Evolutionary conservation across 2,888 invertebrate genomes (phyloP).

Genomic region (Mesorhabditis belari): DNA sequence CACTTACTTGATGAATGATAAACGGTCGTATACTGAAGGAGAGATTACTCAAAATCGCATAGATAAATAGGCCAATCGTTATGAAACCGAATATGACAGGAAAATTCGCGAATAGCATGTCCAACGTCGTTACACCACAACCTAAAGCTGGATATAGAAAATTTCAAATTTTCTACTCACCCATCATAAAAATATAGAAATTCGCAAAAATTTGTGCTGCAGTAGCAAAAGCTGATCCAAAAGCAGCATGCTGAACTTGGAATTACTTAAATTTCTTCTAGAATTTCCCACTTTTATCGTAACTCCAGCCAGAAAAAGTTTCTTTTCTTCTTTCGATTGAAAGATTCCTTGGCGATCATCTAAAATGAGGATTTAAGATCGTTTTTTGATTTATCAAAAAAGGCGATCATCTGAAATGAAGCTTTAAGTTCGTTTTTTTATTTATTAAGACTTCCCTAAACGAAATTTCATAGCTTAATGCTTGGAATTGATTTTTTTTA

Average conservation of each 20-base stretch:
- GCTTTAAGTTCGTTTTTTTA: too few relatives aligned
- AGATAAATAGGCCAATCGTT: neutral
- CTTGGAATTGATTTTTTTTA: too few relatives aligned
- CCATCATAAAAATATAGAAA: neutral
- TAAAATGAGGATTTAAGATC: too few relatives aligned
- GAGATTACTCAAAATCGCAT: neutral
- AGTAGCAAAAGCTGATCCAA: neutral
- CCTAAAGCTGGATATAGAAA: neutral
- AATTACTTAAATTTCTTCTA: too few relatives aligned
- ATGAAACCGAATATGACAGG: neutral
- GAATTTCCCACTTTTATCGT: too few relatives aligned
- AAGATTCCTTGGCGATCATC: neutral
- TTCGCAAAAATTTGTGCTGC: neutral
- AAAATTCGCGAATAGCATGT: neutral
- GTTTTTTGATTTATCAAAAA: too few relatives aligned
- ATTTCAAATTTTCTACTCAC: neutral
- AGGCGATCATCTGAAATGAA: neutral
- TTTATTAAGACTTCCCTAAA: too few relatives aligned
- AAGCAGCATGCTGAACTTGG: neutral
- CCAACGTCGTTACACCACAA: neutral
- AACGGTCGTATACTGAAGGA: neutral
- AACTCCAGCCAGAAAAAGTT: neutral
- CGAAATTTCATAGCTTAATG: too few relatives aligned
- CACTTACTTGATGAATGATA: neutral
- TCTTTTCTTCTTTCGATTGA: neutral